Evolutionary conservation across 2,797 vertebrate species (phyloP), one percentile per base, ranked within the genome.

Genomic region (Strix occidentalis): DNA sequence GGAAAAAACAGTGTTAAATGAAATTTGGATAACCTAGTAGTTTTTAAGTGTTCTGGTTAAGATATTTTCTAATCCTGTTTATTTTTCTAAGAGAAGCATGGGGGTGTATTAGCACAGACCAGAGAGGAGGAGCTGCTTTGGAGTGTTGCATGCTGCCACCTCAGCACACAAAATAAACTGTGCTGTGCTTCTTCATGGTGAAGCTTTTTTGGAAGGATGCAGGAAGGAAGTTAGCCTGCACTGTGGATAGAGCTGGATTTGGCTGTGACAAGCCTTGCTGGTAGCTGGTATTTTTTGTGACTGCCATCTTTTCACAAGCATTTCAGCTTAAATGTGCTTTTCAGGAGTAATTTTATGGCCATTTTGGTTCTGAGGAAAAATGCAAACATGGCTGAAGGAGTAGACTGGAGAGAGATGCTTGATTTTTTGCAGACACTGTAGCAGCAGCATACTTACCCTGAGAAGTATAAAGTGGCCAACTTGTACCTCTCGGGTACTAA

Each of bases 61-160:
- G 82, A 45, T 94, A 57, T 95, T 93, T 96, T 92, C 80, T 93
- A 87, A 93, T 92, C 63, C 70, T 87, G 74, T 93, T 95, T 95
- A 61, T 91, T 93, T 95, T 94, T 70, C 77, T 64, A 51, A 90
- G 90, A 66, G 70, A 76, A 87, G 61, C 41, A n/a, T 35, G 86
- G 96, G 86, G 91, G 68, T 92, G 92, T 84, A 46, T 84, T 63
- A 91, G 88, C 94, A 94, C 58, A 91, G 83, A 81, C 46, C 48
- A 79, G 88, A 69, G 80, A 84, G 90, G 88, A 91, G 90, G 91
- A 96, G 91, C 74, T 72, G 87, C 83, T 86, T 79, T 74, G 80
- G 77, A 89, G 80, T 45, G 66, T 60, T 93, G 87, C 33, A n/a
- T 84, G 86, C 60, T 63, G 66, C 90, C 85, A 94, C 74, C 74